Conservation (phyloP, 2,888 invertebrate genomes). For the Leucozona laternaria region DNA sequence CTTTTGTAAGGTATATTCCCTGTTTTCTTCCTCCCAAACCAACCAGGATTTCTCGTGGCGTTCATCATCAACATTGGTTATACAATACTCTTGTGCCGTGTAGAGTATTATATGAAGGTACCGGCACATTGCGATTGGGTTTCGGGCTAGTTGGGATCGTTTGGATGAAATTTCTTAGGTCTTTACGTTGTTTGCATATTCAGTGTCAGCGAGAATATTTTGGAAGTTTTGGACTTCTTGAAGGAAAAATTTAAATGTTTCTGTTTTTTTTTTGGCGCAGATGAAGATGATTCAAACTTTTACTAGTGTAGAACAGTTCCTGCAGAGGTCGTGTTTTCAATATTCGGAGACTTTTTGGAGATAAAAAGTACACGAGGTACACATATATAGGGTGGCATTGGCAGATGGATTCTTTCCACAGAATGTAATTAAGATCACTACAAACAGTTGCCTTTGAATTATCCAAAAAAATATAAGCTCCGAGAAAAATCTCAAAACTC, state of each 20-base stretch:
- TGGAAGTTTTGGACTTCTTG: constrained; percentile 23
- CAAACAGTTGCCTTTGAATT: too few species aligned
- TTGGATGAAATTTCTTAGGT: constrained; percentile 36
- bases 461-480: too few species aligned
- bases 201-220: constrained; percentile 15
- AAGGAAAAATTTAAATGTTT: constrained; percentile 39
- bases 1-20: constrained; percentile 29
- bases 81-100: constrained; percentile 45
- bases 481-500: too few species aligned
- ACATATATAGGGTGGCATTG: too few species aligned
- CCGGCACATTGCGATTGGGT: constrained; percentile 19
- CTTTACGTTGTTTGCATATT: not conserved
- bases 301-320: not conserved
- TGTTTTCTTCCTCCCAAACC: constrained; percentile 24
- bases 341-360: not conserved
- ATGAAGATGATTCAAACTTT: not conserved
- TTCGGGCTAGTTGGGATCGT: constrained; percentile 45
- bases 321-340: not conserved
- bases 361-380: not conserved
- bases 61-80: constrained; percentile 46
- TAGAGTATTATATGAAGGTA: not conserved
- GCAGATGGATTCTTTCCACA: too few species aligned
- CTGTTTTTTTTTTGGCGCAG: not conserved
- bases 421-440: too few species aligned
- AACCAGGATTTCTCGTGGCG: constrained; percentile 27